Percentiles rank a stretch among this genome's conserved stretches.
Conservation (phyloP, 1,140 invertebrate genomes). For the Aphaenogaster ashmeadi region DNA sequence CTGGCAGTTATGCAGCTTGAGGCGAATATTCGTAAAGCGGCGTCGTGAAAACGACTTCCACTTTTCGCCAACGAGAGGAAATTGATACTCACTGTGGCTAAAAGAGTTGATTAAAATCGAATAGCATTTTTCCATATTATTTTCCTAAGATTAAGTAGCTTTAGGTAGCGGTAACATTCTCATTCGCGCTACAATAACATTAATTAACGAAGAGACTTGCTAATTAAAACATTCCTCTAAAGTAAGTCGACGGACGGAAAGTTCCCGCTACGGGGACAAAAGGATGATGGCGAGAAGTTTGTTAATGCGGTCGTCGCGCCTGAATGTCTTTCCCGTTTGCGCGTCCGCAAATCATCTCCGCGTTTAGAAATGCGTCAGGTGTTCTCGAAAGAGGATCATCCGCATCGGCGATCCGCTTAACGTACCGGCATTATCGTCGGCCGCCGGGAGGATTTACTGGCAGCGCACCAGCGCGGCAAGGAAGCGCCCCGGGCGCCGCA, state of each 20-base stretch:
- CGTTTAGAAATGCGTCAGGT: slow-evolving; percentile 39
- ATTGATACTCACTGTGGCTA: neutral
- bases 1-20: neutral
- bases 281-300: neutral
- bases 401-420: slow-evolving; percentile 62
- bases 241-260: neutral
- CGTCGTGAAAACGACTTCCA: neutral
- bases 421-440: slow-evolving; percentile 56
- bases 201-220: neutral
- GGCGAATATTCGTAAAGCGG: neutral
- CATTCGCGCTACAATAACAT: neutral
- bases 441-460: slow-evolving; percentile 75
- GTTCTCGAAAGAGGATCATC: slow-evolving; percentile 63
- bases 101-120: neutral
- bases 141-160: neutral
- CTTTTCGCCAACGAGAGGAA: neutral
- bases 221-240: slow-evolving; percentile 1
- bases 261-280: neutral
- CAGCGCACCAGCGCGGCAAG: slow-evolving; percentile 1
- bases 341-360: slow-evolving; percentile 21
- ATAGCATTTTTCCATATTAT: neutral
- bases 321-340: slow-evolving; percentile 19
- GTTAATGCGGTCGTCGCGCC: slow-evolving; percentile 14
- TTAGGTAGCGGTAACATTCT: neutral
- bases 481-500: slow-evolving; percentile 51